Evolutionary conservation across 1,140 invertebrate species (phyloP), one percentile per base, ranked within the genome.

Genomic region (Drosophila repleta): DNA sequence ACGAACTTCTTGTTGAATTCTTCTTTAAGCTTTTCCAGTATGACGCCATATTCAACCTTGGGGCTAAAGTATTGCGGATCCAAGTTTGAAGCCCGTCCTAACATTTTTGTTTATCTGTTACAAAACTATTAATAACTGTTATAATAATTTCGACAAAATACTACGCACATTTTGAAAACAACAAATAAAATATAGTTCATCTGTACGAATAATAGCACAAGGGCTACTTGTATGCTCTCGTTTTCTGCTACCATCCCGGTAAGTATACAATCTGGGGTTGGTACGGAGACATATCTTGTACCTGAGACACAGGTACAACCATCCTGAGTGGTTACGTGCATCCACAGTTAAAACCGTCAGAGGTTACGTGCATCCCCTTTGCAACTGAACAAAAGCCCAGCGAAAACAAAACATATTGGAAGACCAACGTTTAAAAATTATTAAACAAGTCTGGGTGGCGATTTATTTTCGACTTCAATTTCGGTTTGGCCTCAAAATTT

Each of bases 391-490:
- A 11, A 35, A 35, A 11, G 10, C 11, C 8, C 32, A 35, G 32
- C 32, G 32, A 35, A 35, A 35, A 35, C 32, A 35, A 35, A 35
- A 35, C 32, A 35, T 56, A 66, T 73, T 32, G 49, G 64, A 21
- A 37, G 57, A 80, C n/a, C 53, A 53, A 71, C 62, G 45, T 74
- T 88, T 83, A 88, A 79, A 88, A 88, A 63, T 76, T 66, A 46
- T 57, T 63, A 66, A 88, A 88, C 58, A 88, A 62, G 3, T 88
- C 83, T 24, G 79, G 64, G 76, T 88, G 83, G 8, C 76, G 76
- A 70, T 88, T 79, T 60, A 79, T 62, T 60, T 72, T 68, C 0
- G 83, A 88, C 21, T 65, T 88, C 3, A 41, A 0, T 49, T 45
- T 79, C 10, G 53, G 7, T 62, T 67, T 79, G 1, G 26, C 6